phyloP scores from a whole-genome alignment of 1,140 invertebrate genomes.

The Hypothenemus hampei region DNA sequence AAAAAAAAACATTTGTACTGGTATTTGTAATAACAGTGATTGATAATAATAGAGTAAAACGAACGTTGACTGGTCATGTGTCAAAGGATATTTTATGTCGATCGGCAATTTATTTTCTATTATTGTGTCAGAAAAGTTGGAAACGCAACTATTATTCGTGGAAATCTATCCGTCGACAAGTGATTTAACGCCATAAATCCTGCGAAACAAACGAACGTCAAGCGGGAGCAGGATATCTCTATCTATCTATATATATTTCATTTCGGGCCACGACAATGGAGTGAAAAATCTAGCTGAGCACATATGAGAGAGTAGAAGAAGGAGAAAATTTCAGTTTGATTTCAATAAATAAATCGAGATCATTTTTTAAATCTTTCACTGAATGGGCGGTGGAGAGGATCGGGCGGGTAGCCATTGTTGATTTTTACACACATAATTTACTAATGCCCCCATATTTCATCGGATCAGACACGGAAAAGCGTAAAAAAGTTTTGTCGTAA shows the following conservation, averaged over 20 bases:
- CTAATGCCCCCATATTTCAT: slow-evolving; percentile 25
- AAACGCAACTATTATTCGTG: slow-evolving; percentile 22
- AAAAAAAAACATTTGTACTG: too few relatives aligned
- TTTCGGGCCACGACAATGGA: slow-evolving; percentile 22
- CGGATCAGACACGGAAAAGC: slow-evolving; percentile 21
- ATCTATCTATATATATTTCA: slow-evolving; percentile 27
- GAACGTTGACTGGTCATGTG: too few relatives aligned
- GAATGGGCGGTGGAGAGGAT: too few relatives aligned
- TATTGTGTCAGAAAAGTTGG: slow-evolving; percentile 14
- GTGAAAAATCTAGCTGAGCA: slow-evolving; percentile 26
- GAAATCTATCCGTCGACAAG: slow-evolving; percentile 27
- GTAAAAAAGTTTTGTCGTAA: slow-evolving; percentile 29
- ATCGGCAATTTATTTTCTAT: slow-evolving; percentile 24
- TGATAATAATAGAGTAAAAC: too few relatives aligned
- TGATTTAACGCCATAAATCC: slow-evolving; percentile 25
- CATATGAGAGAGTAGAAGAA: slow-evolving; percentile 5
- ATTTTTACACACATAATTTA: slow-evolving; percentile 30
- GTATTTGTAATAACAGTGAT: too few relatives aligned
- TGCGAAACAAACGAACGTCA: slow-evolving; percentile 15
- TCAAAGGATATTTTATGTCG: slow-evolving; percentile 12
- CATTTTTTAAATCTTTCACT: slow-evolving; percentile 24
- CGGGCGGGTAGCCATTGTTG: slow-evolving; percentile 29
- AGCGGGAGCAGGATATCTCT: slow-evolving; percentile 20
- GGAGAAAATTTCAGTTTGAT: slow-evolving; percentile 23
- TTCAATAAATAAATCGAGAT: slow-evolving; percentile 30